Evolutionary conservation across 2,113 vertebrate species (phyloP), one percentile per base, ranked within the genome.

Genomic region (Sciurus niger): DNA sequence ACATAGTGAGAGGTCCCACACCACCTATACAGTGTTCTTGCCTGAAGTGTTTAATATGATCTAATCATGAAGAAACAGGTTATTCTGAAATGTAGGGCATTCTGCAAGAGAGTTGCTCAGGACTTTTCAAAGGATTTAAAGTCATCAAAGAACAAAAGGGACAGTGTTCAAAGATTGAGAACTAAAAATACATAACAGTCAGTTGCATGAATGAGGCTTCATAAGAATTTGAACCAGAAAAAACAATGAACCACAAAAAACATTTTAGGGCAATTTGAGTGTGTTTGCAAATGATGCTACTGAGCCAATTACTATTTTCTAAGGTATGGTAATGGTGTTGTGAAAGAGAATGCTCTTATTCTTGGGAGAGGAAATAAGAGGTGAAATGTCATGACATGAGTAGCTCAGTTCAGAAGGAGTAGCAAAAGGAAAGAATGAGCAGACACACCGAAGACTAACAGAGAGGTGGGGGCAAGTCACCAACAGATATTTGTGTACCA

Each of bases 291-390:
- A 84, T 90, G 14, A 68, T 79, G 14, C 78, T 73, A 89, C 9
- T 82, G 68, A 94, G 88, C 70, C 58, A 84, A 72, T 78, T 43
- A 70, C 90, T 14, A 55, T 77, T 87, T 82, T 72, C 63, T 82
- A 60, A 88, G 10, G 20, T 63, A 7, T 90, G 20, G 11, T 43
- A 63, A 65, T 32, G 11, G 25, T 85, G n/a, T 46, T 46, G 9
- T 65, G 76, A 85, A 91, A 80, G 24, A 89, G 9, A 92, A 89
- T 7, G 83, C 2, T 73, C 10, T 30, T 43, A 43, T 20, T 90
- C 43, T 89, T 91, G 63, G 55, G n/a, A 87, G 34, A 96, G 55
- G 24, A 20, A 34, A 53, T 65, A 82, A 53, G 34, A 74, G 24
- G 18, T 70, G 3, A 84, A 96, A 51, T 65, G 8, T 51, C 16